Evolutionary conservation across 2,113 vertebrate species (phyloP).

Genomic region (Macquaria ambigua): DNA sequence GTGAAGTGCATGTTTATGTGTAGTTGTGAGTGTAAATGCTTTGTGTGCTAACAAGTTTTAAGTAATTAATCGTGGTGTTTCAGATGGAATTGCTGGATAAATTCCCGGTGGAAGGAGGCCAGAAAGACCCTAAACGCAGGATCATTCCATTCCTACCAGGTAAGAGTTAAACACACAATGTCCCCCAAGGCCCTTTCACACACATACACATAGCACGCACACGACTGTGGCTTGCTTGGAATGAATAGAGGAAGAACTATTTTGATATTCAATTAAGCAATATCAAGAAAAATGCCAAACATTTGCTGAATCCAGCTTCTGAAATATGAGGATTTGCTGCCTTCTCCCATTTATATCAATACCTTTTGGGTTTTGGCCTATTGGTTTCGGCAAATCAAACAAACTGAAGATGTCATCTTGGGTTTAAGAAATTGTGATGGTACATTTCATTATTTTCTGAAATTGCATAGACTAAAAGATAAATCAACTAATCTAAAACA

Average conservation of each 20-base stretch:
- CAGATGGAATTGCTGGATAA: conserved; percentile 99
- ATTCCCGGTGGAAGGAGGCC: conserved; percentile 98
- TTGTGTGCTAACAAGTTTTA: conserved; percentile 25
- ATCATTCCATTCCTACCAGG: conserved; percentile 99
- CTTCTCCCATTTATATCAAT: neutral
- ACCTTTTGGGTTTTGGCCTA: neutral
- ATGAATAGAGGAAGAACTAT: neutral
- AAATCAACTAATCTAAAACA: neutral
- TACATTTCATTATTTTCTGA: neutral
- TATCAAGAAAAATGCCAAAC: neutral
- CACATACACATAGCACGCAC: conserved; percentile 1
- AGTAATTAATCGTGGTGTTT: conserved; percentile 50
- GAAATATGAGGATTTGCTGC: neutral
- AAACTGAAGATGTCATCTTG: neutral
- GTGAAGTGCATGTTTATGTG: conserved; percentile 19
- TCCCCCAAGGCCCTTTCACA: neutral
- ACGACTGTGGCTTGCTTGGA: neutral
- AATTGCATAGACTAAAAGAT: neutral
- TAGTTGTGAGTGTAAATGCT: conserved; percentile 8
- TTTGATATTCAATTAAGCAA: neutral
- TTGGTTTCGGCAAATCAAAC: neutral
- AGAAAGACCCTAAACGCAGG: conserved; percentile 98
- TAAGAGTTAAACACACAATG: conserved; percentile 66
- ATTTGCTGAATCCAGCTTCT: neutral
- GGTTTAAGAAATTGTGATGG: neutral